Evolutionary conservation across 2,113 vertebrate genomes (phyloP), one percentile per base, ranked within the genome.

Genomic region (Origma solitaria): DNA sequence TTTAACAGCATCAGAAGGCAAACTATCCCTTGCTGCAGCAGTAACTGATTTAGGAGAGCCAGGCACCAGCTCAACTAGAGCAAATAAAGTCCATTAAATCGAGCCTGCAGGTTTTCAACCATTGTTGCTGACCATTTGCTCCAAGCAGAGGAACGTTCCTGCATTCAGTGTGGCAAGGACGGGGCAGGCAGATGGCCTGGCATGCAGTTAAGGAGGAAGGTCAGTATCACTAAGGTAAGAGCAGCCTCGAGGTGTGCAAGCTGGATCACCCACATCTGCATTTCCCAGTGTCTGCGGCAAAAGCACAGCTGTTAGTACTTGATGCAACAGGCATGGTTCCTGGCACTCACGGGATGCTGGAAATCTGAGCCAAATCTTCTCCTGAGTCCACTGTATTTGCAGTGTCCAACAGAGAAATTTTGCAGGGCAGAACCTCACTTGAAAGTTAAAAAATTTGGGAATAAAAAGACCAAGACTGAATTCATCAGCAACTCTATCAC

Each of bases 151-250:
- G 13, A 9, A 5, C 1, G 10, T 31, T 71, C 28, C 27, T 31
- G 30, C 9, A 3, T 5, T 44, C 7, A 13, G 15, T 1, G 2
- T 7, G 31, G 7, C 14, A n/a, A 22, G 54, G 51, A 35, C 6
- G 0, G 16, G 8, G 37, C 51, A 5, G 35, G 2, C 18, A 27
- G 5, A 18, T 1, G 50, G 50, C 27, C 33, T 27, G 58, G 30
- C 6, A 4, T 0, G 7, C 38, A 1, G 5, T 6, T 57, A 9
- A 6, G 10, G 20, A 11, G 53, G 24, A 17, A 53, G 65, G n/a
- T 27, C 19, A 6, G 44, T 27, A 24, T 27, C 10, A 54, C 14
- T 15, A 80, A 50, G 78, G 88, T 91, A 80, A 91, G 91, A 91
- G 91, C 30, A 38, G 54, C 33, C 49, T 44, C 60, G 4, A 17